Conservation (phyloP, 2,797 vertebrate species). For the Coregonus sp. region DNA sequence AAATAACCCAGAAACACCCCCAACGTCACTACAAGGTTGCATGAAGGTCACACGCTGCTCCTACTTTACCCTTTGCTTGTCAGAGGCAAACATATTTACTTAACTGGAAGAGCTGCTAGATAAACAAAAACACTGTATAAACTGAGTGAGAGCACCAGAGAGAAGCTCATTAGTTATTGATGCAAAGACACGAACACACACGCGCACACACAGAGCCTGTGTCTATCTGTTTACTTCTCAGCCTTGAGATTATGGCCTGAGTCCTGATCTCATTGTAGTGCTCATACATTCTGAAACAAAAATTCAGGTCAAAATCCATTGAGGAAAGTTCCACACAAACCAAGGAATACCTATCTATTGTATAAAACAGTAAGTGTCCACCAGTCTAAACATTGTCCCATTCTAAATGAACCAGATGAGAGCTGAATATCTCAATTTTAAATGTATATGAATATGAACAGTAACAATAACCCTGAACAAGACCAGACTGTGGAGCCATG, state of each 20-base stretch:
- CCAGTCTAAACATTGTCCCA: not conserved
- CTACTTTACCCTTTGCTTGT: not conserved
- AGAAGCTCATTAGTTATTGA: conserved; percentile 72
- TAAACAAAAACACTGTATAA: conserved; percentile 61
- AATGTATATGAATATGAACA: conserved; percentile 19
- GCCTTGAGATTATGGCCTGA: too few species aligned
- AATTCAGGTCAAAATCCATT: too few species aligned
- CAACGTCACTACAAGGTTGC: conserved; percentile 56
- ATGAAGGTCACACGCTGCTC: conserved; percentile 59
- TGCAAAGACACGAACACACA: conserved; percentile 40
- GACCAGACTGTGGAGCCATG: not conserved
- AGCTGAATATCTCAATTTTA: not conserved
- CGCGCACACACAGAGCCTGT: too few species aligned
- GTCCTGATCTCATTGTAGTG: too few species aligned
- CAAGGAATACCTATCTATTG: not conserved
- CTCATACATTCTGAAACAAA: too few species aligned
- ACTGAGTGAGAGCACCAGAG: conserved; percentile 42
- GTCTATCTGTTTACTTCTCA: too few species aligned
- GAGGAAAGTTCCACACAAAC: not conserved
- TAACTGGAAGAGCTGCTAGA: conserved; percentile 25
- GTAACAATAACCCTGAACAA: conserved; percentile 27
- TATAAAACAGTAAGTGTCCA: not conserved
- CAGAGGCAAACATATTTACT: conserved; percentile 19
- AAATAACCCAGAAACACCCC: conserved; percentile 22
- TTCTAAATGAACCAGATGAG: conserved; percentile 11